Base-by-base conservation (phyloP, 2,797 vertebrate species). In the Setipinna tenuifilis region DNA sequence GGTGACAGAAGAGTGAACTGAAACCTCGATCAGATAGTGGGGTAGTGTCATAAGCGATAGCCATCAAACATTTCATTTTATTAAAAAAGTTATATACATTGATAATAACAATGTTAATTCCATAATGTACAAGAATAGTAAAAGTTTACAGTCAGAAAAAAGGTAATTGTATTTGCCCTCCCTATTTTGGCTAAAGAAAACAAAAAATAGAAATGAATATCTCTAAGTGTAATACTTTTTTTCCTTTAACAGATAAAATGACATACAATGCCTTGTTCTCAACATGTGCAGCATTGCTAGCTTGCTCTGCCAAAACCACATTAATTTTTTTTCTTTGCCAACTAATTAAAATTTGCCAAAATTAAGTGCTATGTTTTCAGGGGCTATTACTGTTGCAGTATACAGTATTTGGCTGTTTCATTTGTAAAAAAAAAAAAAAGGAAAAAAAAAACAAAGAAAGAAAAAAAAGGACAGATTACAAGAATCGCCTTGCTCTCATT, bases 201-300 rank as follows among this genome's bases (percentile, higher is more conserved):
- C 17, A 75, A 75, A 94, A 95, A 90, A 92, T 91, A 93, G 88
- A 93, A 90, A 92, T 88, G 88, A 91, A 91, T 88, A 89, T 96
- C 87, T 95, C 89, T 95, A 94, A 94, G 95, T 91, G 92, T 96
- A 96, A 96, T 94, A 95, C 94, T 96, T 95, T 94, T 94, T 94
- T 95, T 91, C 93, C 95, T 94, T 90, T 92, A 88, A 89, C 93
- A 94, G 90, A 91, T 87, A 94, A 93, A 93, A 93, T 94, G 89
- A 95, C 92, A 94, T 92, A 93, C 90, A 94, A 94, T 91, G 93
- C 92, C 94, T 93, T 93, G 94, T 94, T 94, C 93, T 95, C 92
- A 90, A 88, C 94, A 93, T 93, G 93, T 89, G 84, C 91, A 88
- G 92, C 62, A 21, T 89, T 54, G 87, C 84, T 7, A 93, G 91